A percentile compares a stretch with the other conserved stretches of the same genome.
Conservation (phyloP, 1,140 invertebrate genomes). For the Bombus difficillimus region DNA sequence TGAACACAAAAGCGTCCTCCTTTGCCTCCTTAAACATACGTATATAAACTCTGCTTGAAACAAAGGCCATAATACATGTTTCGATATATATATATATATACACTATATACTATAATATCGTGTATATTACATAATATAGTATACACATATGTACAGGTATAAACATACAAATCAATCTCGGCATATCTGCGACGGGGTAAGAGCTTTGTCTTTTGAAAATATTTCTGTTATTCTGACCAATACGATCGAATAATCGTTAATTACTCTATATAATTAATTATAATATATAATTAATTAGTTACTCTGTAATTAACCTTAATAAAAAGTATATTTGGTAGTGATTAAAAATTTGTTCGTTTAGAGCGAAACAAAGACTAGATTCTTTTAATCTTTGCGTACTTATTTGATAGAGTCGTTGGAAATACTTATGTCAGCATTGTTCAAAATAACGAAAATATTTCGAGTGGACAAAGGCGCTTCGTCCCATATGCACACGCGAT, state of each 20-base stretch:
- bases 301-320: not conserved
- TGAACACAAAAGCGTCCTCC: constrained; percentile 33
- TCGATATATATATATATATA: constrained; percentile 45
- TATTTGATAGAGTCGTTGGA: not conserved
- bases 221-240: not conserved
- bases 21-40: not conserved
- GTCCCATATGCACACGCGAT: constrained; percentile 23
- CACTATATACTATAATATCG: constrained; percentile 52
- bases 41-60: constrained; percentile 44
- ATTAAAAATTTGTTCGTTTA: not conserved
- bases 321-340: not conserved
- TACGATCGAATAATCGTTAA: not conserved
- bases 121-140: constrained; percentile 55
- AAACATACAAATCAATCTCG: constrained; percentile 51
- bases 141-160: constrained; percentile 56
- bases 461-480: not conserved
- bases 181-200: constrained; percentile 6
- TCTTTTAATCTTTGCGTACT: not conserved
- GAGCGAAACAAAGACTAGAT: not conserved
- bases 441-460: not conserved
- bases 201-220: not conserved
- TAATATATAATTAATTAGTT: not conserved
- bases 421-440: not conserved
- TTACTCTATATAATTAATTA: not conserved
- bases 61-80: constrained; percentile 49